phyloP scores from a whole-genome alignment of 2,113 vertebrate species.

The Eonycteris spelaea region DNA sequence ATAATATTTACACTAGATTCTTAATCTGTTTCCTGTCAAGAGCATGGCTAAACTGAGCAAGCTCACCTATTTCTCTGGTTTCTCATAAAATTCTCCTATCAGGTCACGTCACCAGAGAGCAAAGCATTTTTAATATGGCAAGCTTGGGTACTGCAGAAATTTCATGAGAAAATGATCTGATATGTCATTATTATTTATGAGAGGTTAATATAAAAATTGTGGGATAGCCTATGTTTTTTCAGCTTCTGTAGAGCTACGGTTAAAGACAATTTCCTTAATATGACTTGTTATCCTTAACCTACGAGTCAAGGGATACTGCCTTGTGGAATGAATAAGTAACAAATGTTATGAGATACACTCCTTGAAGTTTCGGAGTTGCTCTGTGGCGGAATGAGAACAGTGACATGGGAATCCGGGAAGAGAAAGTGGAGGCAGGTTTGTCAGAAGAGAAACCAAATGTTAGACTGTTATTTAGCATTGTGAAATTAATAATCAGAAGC shows the following conservation, averaged over 20 bases:
- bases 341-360: not conserved
- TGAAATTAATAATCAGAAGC: not conserved
- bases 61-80: not conserved
- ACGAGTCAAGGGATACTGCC: not conserved
- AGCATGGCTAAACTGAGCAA: not conserved
- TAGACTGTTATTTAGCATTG: not conserved
- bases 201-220: not conserved
- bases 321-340: not conserved
- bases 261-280: not conserved
- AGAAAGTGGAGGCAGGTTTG: not conserved
- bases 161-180: not conserved
- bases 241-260: not conserved
- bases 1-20: not conserved
- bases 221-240: not conserved
- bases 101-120: not conserved
- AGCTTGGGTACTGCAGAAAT: not conserved
- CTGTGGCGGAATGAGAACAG: not conserved
- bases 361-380: not conserved
- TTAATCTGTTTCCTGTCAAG: slow-evolving; percentile 14
- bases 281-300: not conserved
- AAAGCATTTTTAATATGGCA: not conserved
- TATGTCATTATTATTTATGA: not conserved
- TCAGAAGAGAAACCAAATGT: not conserved
- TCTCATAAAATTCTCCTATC: not conserved
- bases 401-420: not conserved